phyloP scores from a whole-genome alignment of 2,888 invertebrate genomes.

The Mycalesis mineus region DNA sequence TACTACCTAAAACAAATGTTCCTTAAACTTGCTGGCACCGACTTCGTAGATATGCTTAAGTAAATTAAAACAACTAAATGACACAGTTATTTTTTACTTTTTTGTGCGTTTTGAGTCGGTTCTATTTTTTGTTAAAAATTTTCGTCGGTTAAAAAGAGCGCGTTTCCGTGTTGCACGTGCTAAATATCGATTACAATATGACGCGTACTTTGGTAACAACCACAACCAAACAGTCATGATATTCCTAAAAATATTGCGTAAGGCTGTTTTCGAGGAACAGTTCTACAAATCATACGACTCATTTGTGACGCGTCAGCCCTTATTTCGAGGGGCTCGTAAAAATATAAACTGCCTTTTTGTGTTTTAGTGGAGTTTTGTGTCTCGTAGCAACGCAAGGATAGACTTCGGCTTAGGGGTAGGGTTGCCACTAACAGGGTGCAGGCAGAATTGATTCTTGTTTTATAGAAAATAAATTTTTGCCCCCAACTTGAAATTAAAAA shows the following conservation, averaged over 20 bases:
- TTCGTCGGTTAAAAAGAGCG: neutral
- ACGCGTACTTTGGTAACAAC: neutral
- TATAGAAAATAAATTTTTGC: too few relatives aligned
- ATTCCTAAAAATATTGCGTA: slow-evolving; percentile 11
- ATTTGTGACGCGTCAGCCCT: slow-evolving; percentile 7
- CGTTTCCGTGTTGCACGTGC: neutral
- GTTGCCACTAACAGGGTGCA: neutral
- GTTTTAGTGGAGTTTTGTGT: slow-evolving; percentile 15
- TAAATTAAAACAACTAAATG: too few relatives aligned
- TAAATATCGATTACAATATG: slow-evolving; percentile 8
- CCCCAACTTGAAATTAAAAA: too few relatives aligned
- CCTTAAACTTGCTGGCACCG: too few relatives aligned
- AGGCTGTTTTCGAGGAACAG: neutral
- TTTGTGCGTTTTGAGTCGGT: too few relatives aligned
- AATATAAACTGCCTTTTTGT: slow-evolving; percentile 17
- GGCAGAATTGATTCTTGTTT: too few relatives aligned
- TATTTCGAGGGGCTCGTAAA: slow-evolving; percentile 16
- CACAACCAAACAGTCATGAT: neutral
- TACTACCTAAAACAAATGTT: too few relatives aligned
- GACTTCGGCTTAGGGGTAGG: slow-evolving; percentile 20
- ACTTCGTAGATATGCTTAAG: too few relatives aligned
- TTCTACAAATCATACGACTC: neutral
- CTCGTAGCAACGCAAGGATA: slow-evolving; percentile 31
- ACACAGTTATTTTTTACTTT: too few relatives aligned
- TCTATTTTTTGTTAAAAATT: too few relatives aligned